A percentile compares a stretch with the other conserved stretches of the same genome.
phyloP scores from a whole-genome alignment of 2,797 vertebrate genomes.

The Etheostoma nigrum region DNA sequence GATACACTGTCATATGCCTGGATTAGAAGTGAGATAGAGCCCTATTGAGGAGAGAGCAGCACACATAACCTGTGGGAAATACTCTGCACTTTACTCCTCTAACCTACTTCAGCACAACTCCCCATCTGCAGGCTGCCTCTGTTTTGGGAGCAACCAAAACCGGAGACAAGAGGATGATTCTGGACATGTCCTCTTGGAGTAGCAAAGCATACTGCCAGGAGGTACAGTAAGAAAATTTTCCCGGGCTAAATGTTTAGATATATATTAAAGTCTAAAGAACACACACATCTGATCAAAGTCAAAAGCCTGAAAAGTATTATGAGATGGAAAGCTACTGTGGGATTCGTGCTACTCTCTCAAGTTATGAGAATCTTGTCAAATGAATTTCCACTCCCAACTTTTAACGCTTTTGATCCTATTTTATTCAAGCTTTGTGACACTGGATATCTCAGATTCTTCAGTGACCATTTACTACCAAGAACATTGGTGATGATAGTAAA shows the following conservation, averaged over 20 bases:
- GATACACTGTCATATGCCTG: slow-evolving; percentile 43
- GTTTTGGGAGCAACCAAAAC: slow-evolving; percentile 55
- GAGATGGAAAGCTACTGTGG: slow-evolving; percentile 66
- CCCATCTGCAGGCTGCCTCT: slow-evolving; percentile 49
- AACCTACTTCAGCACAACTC: slow-evolving; percentile 30
- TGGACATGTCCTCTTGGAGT: slow-evolving; percentile 60
- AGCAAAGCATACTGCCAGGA: slow-evolving; percentile 70
- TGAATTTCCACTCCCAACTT: slow-evolving; percentile 53
- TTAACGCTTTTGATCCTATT: slow-evolving; percentile 40
- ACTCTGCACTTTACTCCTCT: slow-evolving; percentile 41
- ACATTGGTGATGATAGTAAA: slow-evolving; percentile 37
- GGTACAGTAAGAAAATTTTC: slow-evolving; percentile 65
- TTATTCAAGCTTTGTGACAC: slow-evolving; percentile 21
- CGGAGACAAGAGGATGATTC: slow-evolving; percentile 55
- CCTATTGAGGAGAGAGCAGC: slow-evolving; percentile 39
- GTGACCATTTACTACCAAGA: slow-evolving; percentile 34
- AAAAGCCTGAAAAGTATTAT: slow-evolving; percentile 51
- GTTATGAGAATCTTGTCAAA: slow-evolving; percentile 52
- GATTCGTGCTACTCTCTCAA: slow-evolving; percentile 56
- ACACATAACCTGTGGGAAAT: slow-evolving; percentile 50
- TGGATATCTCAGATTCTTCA: slow-evolving; percentile 24
- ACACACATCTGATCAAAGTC: slow-evolving; percentile 58
- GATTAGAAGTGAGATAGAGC: slow-evolving; percentile 40
- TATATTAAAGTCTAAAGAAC: slow-evolving; percentile 46
- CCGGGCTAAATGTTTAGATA: slow-evolving; percentile 59